Conservation (phyloP, 1,140 invertebrate species). For the Pseudobourletiella spinata region DNA sequence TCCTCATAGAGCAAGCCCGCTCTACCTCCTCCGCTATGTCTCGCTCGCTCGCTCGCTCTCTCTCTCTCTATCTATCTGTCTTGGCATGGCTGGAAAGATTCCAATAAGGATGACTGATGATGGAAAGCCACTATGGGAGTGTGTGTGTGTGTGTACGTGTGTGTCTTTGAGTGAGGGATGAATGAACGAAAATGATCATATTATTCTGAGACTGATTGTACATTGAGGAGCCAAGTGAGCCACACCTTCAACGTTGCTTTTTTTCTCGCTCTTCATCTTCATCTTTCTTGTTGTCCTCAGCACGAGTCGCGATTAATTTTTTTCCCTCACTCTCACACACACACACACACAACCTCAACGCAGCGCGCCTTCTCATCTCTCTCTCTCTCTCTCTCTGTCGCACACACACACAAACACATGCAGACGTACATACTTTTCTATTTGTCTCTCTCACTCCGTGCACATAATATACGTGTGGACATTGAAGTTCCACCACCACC, state of each 20-base stretch:
- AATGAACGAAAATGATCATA: conserved; percentile 11
- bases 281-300: conserved; percentile 12
- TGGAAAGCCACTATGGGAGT: no score
- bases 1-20: no score
- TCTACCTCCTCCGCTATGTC: no score
- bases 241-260: conserved; percentile 4
- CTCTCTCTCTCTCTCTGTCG: neutral
- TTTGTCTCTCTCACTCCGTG: neutral
- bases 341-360: no score
- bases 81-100: no score
- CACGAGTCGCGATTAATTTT: conserved; percentile 17
- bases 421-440: neutral
- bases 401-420: neutral
- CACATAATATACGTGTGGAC: neutral
- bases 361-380: neutral
- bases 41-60: no score
- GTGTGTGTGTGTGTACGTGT: no score
- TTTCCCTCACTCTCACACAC: neutral
- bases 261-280: neutral
- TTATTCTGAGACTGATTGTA: conserved; percentile 4
- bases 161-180: no score
- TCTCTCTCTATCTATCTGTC: no score
- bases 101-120: no score
- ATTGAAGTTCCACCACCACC: no score
- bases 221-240: conserved; percentile 1